Evolutionary conservation across 2,888 invertebrate species (phyloP).

Genomic region (Chrysomela aeneicollis): DNA sequence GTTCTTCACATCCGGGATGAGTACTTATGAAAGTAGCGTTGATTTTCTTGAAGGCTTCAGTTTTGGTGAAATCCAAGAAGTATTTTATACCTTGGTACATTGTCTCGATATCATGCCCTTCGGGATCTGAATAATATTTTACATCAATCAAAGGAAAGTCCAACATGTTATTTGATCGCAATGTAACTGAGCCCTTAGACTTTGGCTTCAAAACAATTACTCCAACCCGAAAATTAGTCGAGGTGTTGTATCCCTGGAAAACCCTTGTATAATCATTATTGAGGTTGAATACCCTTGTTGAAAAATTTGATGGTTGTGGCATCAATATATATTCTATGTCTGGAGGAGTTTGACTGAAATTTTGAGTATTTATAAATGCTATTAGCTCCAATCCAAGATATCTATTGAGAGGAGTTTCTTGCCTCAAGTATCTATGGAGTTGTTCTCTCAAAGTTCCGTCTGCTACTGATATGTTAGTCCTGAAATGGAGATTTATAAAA

Average conservation of each 20-base stretch:
- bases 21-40: conserved; percentile 63
- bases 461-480: conserved; percentile 9
- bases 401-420: conserved; percentile 20
- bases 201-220: conserved; percentile 48
- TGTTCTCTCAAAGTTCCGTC: conserved; percentile 13
- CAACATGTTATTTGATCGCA: conserved; percentile 48
- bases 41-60: conserved; percentile 68
- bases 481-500: conserved; percentile 21
- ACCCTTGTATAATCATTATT: not conserved
- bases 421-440: conserved; percentile 15
- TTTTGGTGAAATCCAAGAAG: conserved; percentile 50
- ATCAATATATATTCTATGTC: conserved; percentile 46
- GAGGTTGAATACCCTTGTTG: conserved; percentile 7
- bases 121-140: conserved; percentile 43
- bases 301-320: conserved; percentile 61
- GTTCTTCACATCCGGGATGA: conserved; percentile 48
- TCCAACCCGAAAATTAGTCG: conserved; percentile 34
- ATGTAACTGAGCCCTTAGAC: conserved; percentile 46
- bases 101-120: conserved; percentile 68
- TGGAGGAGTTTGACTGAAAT: conserved; percentile 33
- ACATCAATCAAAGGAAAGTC: conserved; percentile 51
- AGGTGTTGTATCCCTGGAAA: conserved; percentile 20
- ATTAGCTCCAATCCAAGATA: conserved; percentile 17
- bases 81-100: conserved; percentile 67
- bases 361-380: conserved; percentile 27